Percentiles rank a stretch among this genome's conserved stretches.
Evolutionary conservation across 2,888 invertebrate species (phyloP).

Genomic region (Xanthia togata): DNA sequence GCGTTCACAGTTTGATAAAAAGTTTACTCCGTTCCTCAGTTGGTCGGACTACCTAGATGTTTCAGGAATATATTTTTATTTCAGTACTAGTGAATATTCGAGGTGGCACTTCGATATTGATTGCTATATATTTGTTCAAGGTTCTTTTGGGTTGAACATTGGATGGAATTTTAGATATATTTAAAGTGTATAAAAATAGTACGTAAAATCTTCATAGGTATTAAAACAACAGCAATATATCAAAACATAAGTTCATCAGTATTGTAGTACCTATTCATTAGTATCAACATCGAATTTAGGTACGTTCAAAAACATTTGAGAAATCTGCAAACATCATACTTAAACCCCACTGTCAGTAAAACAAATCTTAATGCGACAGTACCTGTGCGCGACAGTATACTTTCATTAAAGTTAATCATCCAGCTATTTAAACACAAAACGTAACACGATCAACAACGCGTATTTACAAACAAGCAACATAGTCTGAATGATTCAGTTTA

Average conservation of each 20-base stretch:
- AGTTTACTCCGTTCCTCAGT: constrained; percentile 59
- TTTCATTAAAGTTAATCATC: too few relatives aligned
- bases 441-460: constrained; percentile 1
- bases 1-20: constrained; percentile 67
- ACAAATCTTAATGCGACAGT: too few relatives aligned
- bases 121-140: constrained; percentile 21
- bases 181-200: neutral
- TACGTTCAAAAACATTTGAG: too few relatives aligned
- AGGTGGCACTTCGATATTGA: constrained; percentile 38
- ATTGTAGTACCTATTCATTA: too few relatives aligned
- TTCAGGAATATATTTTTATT: constrained; percentile 56
- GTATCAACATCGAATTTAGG: too few relatives aligned
- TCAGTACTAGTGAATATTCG: constrained; percentile 47
- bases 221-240: too few relatives aligned
- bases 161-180: neutral
- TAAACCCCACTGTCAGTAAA: neutral
- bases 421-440: neutral
- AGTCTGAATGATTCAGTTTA: constrained; percentile 57
- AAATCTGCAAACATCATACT: too few relatives aligned
- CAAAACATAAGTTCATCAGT: too few relatives aligned
- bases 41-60: constrained; percentile 51
- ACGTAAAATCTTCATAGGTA: neutral
- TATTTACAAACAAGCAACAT: constrained; percentile 52
- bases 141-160: constrained; percentile 2
- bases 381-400: too few relatives aligned